Conservation (phyloP, 1,140 invertebrate species). For the Drosophila melanogaster region DNA sequence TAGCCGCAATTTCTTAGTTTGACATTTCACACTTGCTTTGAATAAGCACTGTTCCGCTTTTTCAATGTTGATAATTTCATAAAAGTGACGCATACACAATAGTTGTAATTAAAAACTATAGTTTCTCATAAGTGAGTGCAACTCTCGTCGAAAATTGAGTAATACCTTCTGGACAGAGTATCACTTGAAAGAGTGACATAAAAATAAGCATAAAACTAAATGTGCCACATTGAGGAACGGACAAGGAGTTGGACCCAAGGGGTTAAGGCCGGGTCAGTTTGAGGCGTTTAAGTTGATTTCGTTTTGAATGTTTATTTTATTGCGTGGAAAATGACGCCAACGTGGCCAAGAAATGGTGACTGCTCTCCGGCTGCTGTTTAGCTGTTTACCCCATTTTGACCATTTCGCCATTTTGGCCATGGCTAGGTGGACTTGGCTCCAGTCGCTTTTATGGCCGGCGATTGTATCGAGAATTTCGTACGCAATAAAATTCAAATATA, state of each 20-base stretch:
- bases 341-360: conserved; percentile 80
- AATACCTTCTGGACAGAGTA: conserved; percentile 6
- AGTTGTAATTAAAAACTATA: too few relatives aligned
- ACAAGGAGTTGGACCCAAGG: conserved; percentile 28
- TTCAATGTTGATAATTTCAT: too few relatives aligned
- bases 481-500: conserved; percentile 84
- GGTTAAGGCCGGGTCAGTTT: conserved; percentile 29
- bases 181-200: conserved; percentile 56
- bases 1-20: too few relatives aligned
- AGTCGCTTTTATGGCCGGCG: conserved; percentile 74
- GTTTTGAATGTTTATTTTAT: conserved; percentile 84
- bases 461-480: conserved; percentile 81
- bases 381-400: conserved; percentile 7
- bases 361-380: conserved; percentile 19
- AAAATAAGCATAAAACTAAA: conserved; percentile 83
- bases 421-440: conserved; percentile 59
- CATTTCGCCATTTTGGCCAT: conserved; percentile 2
- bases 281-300: conserved; percentile 82
- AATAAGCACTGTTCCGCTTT: too few relatives aligned
- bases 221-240: conserved; percentile 79
- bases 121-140: too few relatives aligned
- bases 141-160: neutral
- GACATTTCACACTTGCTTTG: too few relatives aligned
- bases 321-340: conserved; percentile 84
- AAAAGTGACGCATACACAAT: too few relatives aligned